A percentile compares a stretch with the other conserved stretches of the same genome.
These are phyloP conservation scores for Whitmania pigra DNA, from an alignment of 1,140 invertebrate species.

Conservation along the genomic window DNA sequence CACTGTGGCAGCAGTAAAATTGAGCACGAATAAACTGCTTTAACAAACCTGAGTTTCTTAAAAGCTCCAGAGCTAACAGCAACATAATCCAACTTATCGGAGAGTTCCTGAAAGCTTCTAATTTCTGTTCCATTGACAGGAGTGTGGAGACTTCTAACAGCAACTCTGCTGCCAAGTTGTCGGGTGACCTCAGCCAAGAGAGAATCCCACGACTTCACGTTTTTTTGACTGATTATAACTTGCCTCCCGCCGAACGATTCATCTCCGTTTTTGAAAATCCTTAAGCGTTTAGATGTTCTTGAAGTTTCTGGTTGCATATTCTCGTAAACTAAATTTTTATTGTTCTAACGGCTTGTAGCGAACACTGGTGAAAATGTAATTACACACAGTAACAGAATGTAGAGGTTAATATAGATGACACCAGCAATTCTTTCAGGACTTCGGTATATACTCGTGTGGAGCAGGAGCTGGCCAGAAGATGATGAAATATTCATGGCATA, in stretches of 20 bases:
- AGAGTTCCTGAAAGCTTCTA: not conserved
- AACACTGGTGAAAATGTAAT: too few species aligned
- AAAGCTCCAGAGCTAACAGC: not conserved
- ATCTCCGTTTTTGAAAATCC: slow-evolving; percentile 8
- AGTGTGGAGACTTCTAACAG: slow-evolving; percentile 4
- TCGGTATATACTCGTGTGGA: too few species aligned
- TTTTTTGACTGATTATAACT: slow-evolving; percentile 3
- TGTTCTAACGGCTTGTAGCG: too few species aligned
- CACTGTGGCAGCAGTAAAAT: too few species aligned
- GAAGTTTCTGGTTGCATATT: not conserved
- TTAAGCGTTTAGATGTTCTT: not conserved
- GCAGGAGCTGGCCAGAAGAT: too few species aligned
- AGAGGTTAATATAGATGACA: too few species aligned
- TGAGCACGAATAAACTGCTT: too few species aligned
- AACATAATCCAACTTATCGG: slow-evolving; percentile 5
- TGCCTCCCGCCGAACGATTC: slow-evolving; percentile 1
- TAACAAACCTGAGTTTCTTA: not conserved
- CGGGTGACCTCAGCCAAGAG: not conserved
- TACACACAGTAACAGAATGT: too few species aligned
- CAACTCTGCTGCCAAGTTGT: slow-evolving; percentile 2
- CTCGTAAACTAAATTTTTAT: too few species aligned
- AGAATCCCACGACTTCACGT: not conserved
- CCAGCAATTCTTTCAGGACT: too few species aligned
- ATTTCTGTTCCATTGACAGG: slow-evolving; percentile 7
- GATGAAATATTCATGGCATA: too few species aligned